Conservation (phyloP, 2,797 vertebrate species). For the Euphonia xanthogaster region DNA sequence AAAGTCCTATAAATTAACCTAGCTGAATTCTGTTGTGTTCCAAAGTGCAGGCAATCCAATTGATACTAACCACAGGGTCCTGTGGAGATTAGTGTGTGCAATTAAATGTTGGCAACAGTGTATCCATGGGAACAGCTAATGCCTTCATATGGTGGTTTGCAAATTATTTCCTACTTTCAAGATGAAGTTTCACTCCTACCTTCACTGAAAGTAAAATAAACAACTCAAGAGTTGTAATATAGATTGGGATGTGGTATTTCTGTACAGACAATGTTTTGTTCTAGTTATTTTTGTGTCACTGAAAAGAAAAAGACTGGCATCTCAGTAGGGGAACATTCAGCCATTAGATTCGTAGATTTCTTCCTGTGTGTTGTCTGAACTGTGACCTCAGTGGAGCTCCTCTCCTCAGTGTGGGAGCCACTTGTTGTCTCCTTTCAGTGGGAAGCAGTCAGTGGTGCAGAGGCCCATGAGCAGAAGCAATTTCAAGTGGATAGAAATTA, state of each 20-base stretch:
- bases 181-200: background rate
- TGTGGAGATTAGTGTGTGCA: slow-evolving; percentile 49
- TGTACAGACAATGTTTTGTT: background rate
- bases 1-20: slow-evolving; percentile 31
- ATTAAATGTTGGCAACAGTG: slow-evolving; percentile 47
- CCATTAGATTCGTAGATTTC: background rate
- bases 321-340: background rate
- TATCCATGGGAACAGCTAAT: slow-evolving; percentile 64
- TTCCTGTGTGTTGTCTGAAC: fast-evolving
- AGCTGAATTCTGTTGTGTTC: slow-evolving; percentile 22
- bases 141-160: slow-evolving; percentile 25
- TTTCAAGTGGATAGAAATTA: background rate
- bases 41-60: slow-evolving; percentile 7
- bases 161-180: slow-evolving; percentile 46
- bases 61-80: slow-evolving; percentile 48
- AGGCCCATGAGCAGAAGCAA: background rate
- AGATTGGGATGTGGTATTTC: background rate
- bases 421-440: background rate
- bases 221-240: background rate
- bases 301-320: background rate
- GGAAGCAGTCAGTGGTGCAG: background rate
- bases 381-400: background rate
- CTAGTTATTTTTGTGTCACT: background rate
- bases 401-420: background rate
- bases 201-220: background rate